Percentiles rank a stretch among this genome's conserved stretches.
phyloP scores from a whole-genome alignment of 2,888 invertebrate species.

The Troides oblongomaculatus region DNA sequence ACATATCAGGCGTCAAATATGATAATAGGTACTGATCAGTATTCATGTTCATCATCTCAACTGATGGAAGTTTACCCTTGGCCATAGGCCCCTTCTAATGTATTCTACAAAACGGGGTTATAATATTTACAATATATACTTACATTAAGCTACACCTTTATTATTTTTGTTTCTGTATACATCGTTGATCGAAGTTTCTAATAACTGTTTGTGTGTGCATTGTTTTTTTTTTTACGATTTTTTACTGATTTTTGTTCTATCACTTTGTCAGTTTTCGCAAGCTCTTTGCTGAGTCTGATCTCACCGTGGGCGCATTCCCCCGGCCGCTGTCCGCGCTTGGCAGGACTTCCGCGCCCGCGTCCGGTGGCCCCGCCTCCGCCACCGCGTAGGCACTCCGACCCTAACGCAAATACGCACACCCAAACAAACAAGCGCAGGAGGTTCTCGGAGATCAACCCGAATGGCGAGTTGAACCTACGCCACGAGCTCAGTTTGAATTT shows the following conservation, averaged over 20 bases:
- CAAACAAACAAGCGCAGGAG: conserved; percentile 39
- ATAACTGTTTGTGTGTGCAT: neutral
- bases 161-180: neutral
- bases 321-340: conserved; percentile 78
- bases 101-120: too few relatives aligned
- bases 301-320: conserved; percentile 87
- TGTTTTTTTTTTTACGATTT: neutral
- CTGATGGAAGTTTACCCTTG: too few relatives aligned
- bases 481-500: conserved; percentile 62
- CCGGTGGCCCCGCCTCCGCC: conserved; percentile 60
- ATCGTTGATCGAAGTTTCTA: neutral
- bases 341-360: conserved; percentile 65
- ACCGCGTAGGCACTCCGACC: conserved; percentile 31
- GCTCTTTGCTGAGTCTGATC: conserved; percentile 90
- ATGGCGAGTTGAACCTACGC: conserved; percentile 57
- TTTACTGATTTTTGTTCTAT: neutral
- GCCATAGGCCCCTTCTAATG: too few relatives aligned
- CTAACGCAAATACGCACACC: conserved; percentile 29
- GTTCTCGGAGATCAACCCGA: conserved; percentile 48
- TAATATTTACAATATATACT: too few relatives aligned
- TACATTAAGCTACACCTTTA: too few relatives aligned
- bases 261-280: conserved; percentile 87
- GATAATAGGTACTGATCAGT: too few relatives aligned
- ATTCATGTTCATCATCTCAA: too few relatives aligned
- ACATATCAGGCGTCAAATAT: too few relatives aligned